Evolutionary conservation across 2,888 invertebrate species (phyloP), one percentile per base, ranked within the genome.

Genomic region (Trichopria drosophilae): DNA sequence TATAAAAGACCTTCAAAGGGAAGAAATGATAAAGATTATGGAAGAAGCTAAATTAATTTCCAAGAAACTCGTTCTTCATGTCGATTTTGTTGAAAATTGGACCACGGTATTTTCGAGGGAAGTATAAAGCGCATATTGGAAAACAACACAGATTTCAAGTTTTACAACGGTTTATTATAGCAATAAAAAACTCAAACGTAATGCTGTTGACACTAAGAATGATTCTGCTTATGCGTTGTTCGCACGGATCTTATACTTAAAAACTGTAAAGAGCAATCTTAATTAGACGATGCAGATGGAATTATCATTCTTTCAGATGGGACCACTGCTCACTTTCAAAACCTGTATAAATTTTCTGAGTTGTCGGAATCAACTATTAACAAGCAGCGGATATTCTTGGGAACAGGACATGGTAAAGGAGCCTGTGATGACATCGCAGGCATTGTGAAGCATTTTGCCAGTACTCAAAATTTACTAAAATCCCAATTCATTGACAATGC

Each of bases 371-470:
- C n/a, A n/a, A n/a, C n/a, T n/a, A n/a, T n/a, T n/a, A n/a, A n/a
- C n/a, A n/a, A n/a, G n/a, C n/a, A n/a, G n/a, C 31, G 42, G 42
- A 16, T 42, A 10, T 42, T 42, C n/a, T 31, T 31, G 9, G 31
- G 5, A 42, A 42, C 42, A 31, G 42, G 31, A 3, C 42, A 42
- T 20, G 42, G 42, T 6, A 42, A 31, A 42, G 42, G 42, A 29
- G 9, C 42, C 18, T 42, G 42, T 9, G 31, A 42, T 20, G 29
- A 31, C 6, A 20, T 42, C 0, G 34, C 32, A 4, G 43, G 43
- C 1, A 43, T 43, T 23, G 43, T 34, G 4, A 22, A 43, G 22
- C 43, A n/a, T n/a, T n/a, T n/a, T n/a, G n/a, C n/a, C n/a, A n/a
- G n/a, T n/a, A n/a, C n/a, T n/a, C n/a, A n/a, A 43, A 32, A 43